Base-by-base conservation (phyloP, 2,797 vertebrate species). In the Bufotes viridis region DNA sequence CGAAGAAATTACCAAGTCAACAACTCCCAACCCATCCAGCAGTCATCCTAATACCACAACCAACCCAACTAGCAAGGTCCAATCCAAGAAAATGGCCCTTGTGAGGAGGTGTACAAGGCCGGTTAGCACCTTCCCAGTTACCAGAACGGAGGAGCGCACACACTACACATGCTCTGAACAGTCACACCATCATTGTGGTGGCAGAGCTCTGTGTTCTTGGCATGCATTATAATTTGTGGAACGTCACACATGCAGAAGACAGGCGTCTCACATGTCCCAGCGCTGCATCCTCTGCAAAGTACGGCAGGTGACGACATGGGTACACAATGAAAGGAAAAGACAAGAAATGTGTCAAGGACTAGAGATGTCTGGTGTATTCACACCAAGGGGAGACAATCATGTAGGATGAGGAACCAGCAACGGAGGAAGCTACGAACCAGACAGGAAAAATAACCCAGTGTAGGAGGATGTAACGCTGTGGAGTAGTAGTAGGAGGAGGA, bases 231-330 rank as follows among this genome's bases (percentile, higher is more conserved):
- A 51, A 72, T 15, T 20, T n/a, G 49, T 22, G 49, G 42, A 75
- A 72, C n/a, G 26, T 34, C 49, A 57, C 85, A 75, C 57, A 63
- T 57, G 57, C 86, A 82, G 57, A 53, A 76, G 13, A 34, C 65
- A 20, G 17, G 79, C 18, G 26, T 18, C 96, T 96, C 95, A 96
- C 96, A 96, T 96, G 94, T 96, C 94, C 95, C 96, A 96, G 94
- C 95, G 95, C 80, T 95, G 96, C 92, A 96, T 96, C 95, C 95
- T 96, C 96, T 96, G 95, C 65, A 93, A 91, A 92, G 93, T 87
- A 92, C 20, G 49, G 24, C 42, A 70, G 49, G 60, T 49, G 15
- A 78, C n/a, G 13, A 60, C 24, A 61, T 11, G 22, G 29, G 49
- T 9, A n/a, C 17, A 63, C 18, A 5, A 78, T 20, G 12, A 78